Evolutionary conservation across 1,140 invertebrate species (phyloP).

Genomic region (Acromyrmex heyeri): DNA sequence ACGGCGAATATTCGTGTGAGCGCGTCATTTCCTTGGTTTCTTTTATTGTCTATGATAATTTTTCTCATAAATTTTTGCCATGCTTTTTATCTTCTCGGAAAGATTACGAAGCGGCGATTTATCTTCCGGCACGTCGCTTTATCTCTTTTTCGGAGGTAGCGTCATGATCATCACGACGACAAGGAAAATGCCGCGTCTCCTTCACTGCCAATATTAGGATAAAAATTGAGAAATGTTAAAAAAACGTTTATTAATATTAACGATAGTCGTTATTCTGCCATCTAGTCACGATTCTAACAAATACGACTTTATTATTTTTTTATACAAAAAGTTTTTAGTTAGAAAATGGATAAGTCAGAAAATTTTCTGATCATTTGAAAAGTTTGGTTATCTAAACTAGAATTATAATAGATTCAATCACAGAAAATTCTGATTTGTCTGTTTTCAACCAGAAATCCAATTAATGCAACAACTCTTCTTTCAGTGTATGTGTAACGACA

Average conservation of each 20-base stretch:
- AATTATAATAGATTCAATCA: too few relatives aligned
- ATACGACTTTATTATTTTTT: background rate
- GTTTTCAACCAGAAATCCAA: too few relatives aligned
- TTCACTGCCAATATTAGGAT: background rate
- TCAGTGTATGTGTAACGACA: too few relatives aligned
- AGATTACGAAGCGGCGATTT: slow-evolving; percentile 36
- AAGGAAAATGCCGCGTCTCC: slow-evolving; percentile 24
- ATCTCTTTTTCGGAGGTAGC: slow-evolving; percentile 25
- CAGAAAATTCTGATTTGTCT: too few relatives aligned
- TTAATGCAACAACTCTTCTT: too few relatives aligned
- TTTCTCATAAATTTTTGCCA: slow-evolving; percentile 59
- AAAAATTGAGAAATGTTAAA: slow-evolving; percentile 19
- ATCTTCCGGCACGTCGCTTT: slow-evolving; percentile 26
- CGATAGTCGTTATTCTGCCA: background rate
- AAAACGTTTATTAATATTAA: slow-evolving; percentile 1
- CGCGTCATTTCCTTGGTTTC: slow-evolving; percentile 11
- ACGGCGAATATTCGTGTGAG: background rate
- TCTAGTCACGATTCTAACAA: background rate
- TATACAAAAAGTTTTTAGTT: background rate
- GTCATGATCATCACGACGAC: slow-evolving; percentile 38
- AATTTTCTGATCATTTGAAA: too few relatives aligned
- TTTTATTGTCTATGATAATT: slow-evolving; percentile 56
- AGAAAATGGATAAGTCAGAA: too few relatives aligned
- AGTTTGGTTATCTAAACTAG: too few relatives aligned
- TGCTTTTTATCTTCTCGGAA: slow-evolving; percentile 23